phyloP scores from a whole-genome alignment of 2,888 invertebrate genomes.

The Abrostola triplasia region DNA sequence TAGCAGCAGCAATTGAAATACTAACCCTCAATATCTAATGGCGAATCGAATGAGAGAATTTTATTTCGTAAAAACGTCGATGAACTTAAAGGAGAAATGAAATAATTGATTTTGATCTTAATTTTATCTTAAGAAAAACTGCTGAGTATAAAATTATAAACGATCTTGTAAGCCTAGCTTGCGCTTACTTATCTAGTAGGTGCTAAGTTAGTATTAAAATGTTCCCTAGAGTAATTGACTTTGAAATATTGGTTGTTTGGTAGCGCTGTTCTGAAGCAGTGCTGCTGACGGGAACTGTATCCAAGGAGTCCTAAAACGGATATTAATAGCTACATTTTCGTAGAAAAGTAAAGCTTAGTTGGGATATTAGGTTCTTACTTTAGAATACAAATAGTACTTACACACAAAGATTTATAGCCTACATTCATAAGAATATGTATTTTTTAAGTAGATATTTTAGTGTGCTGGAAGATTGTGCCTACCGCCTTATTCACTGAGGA shows the following conservation, averaged over 20 bases:
- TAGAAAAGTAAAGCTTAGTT: conserved; percentile 86
- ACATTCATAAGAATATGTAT: conserved; percentile 86
- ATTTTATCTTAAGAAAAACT: conserved; percentile 81
- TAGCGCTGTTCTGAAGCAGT: conserved; percentile 62
- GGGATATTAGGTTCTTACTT: conserved; percentile 77
- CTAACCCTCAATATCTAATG: conserved; percentile 43
- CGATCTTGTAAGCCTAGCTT: conserved; percentile 82
- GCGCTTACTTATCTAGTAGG: conserved; percentile 85
- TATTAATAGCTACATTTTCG: conserved; percentile 71
- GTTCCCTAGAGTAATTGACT: conserved; percentile 96
- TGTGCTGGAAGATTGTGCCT: conserved; percentile 48
- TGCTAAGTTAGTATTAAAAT: conserved; percentile 90
- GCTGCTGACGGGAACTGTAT: conserved; percentile 71
- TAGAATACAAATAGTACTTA: conserved; percentile 79
- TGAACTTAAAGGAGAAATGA: conserved; percentile 52
- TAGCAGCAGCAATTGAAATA: conserved; percentile 67
- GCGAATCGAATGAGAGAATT: conserved; percentile 43
- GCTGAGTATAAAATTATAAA: conserved; percentile 88
- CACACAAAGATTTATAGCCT: conserved; percentile 83
- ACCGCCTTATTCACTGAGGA: conserved; percentile 67
- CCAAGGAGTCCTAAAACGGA: conserved; percentile 71
- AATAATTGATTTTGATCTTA: conserved; percentile 70
- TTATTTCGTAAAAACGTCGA: conserved; percentile 32
- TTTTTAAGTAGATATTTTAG: conserved; percentile 53
- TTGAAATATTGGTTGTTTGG: conserved; percentile 90